Percentiles rank a stretch among this genome's conserved stretches.
Conservation (phyloP, 2,888 invertebrate genomes). For the Acrobasis repandana region DNA sequence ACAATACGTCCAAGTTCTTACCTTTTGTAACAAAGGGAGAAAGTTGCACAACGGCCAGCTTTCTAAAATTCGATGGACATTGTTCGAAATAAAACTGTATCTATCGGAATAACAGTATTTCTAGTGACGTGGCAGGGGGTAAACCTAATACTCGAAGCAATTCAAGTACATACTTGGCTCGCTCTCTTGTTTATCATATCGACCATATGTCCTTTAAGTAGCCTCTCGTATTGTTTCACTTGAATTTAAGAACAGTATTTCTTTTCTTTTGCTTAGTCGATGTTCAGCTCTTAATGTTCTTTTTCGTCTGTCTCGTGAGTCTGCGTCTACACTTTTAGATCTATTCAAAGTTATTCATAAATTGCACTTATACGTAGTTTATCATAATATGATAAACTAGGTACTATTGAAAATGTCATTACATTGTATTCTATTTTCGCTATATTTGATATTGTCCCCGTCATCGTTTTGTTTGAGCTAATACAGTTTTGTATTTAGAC, state of each 20-base stretch:
- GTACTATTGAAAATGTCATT: not conserved
- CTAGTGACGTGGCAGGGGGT: slow-evolving; percentile 35
- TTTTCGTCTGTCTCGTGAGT: not conserved
- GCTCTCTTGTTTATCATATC: slow-evolving; percentile 16
- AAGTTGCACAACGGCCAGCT: slow-evolving; percentile 78
- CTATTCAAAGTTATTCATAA: slow-evolving; percentile 2
- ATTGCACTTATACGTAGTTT: too few species aligned
- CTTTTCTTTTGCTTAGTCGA: not conserved
- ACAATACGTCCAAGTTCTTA: slow-evolving; percentile 59
- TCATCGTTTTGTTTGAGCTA: too few species aligned
- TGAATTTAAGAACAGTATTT: slow-evolving; percentile 8
- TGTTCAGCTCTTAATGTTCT: not conserved
- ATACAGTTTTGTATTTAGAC: too few species aligned
- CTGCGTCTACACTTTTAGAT: not conserved
- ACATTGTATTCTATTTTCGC: too few species aligned
- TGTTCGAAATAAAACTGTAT: slow-evolving; percentile 51
- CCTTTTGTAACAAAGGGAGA: slow-evolving; percentile 78
- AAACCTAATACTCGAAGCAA: slow-evolving; percentile 20
- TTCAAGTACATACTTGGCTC: slow-evolving; percentile 13
- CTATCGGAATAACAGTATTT: slow-evolving; percentile 43
- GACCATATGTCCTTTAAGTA: slow-evolving; percentile 17
- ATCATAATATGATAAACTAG: not conserved
- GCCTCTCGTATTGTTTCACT: slow-evolving; percentile 10
- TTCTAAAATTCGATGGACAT: slow-evolving; percentile 61
- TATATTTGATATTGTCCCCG: too few species aligned